phyloP scores from a whole-genome alignment of 2,113 vertebrate species.

The Vireo altiloquus region DNA sequence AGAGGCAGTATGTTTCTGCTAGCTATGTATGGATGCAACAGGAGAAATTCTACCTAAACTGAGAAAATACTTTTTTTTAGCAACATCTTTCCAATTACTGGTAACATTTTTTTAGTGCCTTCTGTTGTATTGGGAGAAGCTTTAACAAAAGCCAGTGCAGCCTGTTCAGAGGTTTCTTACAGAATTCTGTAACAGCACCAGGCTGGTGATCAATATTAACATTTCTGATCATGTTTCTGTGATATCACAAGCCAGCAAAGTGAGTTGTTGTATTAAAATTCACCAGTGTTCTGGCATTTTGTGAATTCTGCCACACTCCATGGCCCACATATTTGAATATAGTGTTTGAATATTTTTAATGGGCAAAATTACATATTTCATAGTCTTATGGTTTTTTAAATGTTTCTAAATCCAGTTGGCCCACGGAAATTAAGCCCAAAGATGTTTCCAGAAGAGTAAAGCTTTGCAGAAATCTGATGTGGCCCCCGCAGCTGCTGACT shows the following conservation, averaged over 20 bases:
- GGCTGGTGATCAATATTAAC: too few species aligned
- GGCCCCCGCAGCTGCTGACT: not conserved
- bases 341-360: not conserved
- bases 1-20: not conserved
- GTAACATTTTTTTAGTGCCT: not conserved
- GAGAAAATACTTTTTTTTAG: not conserved
- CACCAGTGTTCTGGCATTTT: not conserved
- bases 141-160: not conserved
- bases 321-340: not conserved
- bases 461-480: rapidly evolving
- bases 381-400: not conserved
- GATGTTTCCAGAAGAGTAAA: not conserved
- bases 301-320: not conserved
- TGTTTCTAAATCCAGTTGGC: not conserved
- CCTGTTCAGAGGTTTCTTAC: not conserved
- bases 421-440: not conserved
- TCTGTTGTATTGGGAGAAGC: not conserved
- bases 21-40: not conserved
- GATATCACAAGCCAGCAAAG: not conserved
- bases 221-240: not conserved
- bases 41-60: not conserved
- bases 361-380: not conserved
- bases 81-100: not conserved
- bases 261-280: not conserved
- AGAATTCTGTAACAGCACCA: not conserved